A percentile compares a stretch with the other conserved stretches of the same genome.
phyloP scores from a whole-genome alignment of 2,113 vertebrate species.

The Uropsilus gracilis region DNA sequence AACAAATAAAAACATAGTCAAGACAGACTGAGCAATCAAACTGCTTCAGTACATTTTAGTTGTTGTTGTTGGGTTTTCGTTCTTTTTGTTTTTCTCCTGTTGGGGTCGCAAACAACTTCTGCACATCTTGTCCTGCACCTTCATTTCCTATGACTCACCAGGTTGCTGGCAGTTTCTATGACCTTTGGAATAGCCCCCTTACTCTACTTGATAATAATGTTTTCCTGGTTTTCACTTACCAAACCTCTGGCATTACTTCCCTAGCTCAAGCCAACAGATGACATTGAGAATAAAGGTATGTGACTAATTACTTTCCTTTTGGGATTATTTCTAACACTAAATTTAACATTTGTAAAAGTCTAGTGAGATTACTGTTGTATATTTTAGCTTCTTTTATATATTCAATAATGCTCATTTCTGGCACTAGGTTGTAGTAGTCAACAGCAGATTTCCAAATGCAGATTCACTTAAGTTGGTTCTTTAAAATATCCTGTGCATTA shows the following conservation, averaged over 20 bases:
- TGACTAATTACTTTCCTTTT: background rate
- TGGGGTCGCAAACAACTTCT: background rate
- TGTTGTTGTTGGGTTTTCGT: too few species aligned
- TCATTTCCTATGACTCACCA: background rate
- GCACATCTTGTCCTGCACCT: background rate
- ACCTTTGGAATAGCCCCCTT: background rate
- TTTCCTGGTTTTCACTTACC: background rate
- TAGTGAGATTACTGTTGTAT: background rate
- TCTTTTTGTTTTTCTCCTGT: background rate
- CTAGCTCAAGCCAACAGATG: background rate
- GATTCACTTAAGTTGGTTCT: background rate
- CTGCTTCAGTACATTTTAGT: background rate
- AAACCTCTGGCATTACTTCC: background rate
- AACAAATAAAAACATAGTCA: slow-evolving; percentile 46
- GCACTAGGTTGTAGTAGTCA: background rate
- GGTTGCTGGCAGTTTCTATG: background rate
- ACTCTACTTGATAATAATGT: background rate
- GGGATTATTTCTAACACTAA: background rate
- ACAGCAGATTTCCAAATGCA: background rate
- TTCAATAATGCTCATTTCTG: background rate
- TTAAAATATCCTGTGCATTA: background rate
- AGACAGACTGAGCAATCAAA: background rate
- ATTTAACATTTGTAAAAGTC: background rate
- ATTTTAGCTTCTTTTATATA: background rate
- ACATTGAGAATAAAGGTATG: background rate